Conservation (phyloP, 2,888 invertebrate genomes). For the Trachelus iudaicus region DNA sequence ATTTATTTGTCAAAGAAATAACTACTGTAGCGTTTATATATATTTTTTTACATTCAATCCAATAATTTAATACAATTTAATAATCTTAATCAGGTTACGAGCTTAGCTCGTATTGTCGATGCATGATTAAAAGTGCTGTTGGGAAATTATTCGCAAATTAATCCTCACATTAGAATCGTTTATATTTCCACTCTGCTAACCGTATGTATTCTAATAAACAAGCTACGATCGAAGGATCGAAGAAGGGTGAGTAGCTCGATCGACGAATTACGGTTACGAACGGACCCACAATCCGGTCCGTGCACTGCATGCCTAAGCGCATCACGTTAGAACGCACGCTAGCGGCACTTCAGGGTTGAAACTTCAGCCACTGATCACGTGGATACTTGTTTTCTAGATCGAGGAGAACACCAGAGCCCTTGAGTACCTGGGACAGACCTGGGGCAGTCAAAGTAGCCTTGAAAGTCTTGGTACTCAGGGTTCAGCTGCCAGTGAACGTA, state of each 20-base stretch:
- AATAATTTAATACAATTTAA: not conserved
- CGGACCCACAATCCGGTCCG: not conserved
- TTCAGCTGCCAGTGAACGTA: constrained; percentile 69
- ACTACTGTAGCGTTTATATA: not conserved
- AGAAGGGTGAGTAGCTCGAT: constrained; percentile 58
- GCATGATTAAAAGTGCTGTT: not conserved
- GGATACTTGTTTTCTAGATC: constrained; percentile 73
- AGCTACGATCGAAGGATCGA: constrained; percentile 66
- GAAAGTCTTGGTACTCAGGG: constrained; percentile 82
- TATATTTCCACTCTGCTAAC: constrained; percentile 48
- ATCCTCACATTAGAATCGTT: not conserved
- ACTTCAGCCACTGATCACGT: not conserved
- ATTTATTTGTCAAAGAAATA: not conserved
- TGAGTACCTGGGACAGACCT: constrained; percentile 85
- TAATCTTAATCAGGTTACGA: not conserved
- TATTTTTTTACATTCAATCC: not conserved
- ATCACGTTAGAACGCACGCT: constrained; percentile 38
- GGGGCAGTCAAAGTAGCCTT: constrained; percentile 84
- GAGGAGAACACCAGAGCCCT: constrained; percentile 93
- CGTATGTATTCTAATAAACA: constrained; percentile 61
- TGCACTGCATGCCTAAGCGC: constrained; percentile 20
- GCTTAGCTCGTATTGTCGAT: not conserved
- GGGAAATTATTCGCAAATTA: not conserved
- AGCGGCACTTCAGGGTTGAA: constrained; percentile 18
- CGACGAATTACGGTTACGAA: not conserved